Evolutionary conservation across 2,113 vertebrate species (phyloP).

Genomic region (Xenopus borealis): DNA sequence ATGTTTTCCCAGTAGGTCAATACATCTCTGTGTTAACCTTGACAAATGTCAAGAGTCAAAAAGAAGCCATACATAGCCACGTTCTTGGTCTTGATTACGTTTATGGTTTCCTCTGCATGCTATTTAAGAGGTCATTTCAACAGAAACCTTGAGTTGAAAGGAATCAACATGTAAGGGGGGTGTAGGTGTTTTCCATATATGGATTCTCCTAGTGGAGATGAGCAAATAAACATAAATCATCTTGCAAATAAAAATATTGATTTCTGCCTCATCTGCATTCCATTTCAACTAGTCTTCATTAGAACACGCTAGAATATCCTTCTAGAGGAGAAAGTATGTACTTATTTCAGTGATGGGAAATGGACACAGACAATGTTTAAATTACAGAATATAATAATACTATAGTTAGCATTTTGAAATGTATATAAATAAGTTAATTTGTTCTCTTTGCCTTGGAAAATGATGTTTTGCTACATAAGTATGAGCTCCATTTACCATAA

Average conservation of each 20-base stretch:
- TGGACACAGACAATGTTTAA: too few relatives aligned
- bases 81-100: constrained; percentile 9
- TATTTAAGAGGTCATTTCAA: constrained; percentile 23
- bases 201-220: not conserved
- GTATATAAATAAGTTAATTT: too few relatives aligned
- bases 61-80: constrained; percentile 28
- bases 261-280: constrained; percentile 1
- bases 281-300: not conserved
- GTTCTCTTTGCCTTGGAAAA: too few relatives aligned
- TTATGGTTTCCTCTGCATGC: not conserved
- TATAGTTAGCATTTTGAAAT: too few relatives aligned
- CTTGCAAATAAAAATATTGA: constrained; percentile 5
- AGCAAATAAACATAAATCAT: constrained; percentile 3
- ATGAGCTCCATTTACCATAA: too few relatives aligned
- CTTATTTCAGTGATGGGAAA: not conserved
- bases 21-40: constrained; percentile 34
- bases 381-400: too few relatives aligned
- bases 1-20: constrained; percentile 24
- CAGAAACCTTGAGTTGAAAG: constrained; percentile 9
- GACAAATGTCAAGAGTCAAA: constrained; percentile 30
- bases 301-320: not conserved
- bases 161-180: not conserved
- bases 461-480: too few relatives aligned
- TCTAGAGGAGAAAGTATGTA: not conserved
- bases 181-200: constrained; percentile 28